Evolutionary conservation across 2,113 vertebrate species (phyloP), one percentile per base, ranked within the genome.

Genomic region (Gadus macrocephalus): DNA sequence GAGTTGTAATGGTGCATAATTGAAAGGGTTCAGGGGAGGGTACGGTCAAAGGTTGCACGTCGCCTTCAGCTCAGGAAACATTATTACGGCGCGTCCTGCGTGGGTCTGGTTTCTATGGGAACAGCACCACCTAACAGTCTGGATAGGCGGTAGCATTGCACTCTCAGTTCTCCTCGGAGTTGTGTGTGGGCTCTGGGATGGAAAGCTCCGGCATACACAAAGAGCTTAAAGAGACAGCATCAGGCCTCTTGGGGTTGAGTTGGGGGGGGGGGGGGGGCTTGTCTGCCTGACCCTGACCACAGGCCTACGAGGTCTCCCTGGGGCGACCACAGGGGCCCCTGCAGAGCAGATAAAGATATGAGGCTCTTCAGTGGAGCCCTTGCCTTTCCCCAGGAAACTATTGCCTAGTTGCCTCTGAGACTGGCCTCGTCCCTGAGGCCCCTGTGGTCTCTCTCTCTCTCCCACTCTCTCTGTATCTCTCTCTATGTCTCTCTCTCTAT

Each of bases 1-100:
- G 81, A 71, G 81, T 87, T 87, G 88, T 87, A 89, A 85, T 75
- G 79, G 72, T 89, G 79, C 78, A 90, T 86, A 86, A 87, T 83
- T 87, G 72, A 89, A 80, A 75, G 69, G 79, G 81, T 81, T 80
- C 69, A 79, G 71, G 59, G 69, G 70, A 78, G 78, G 81, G 79
- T 69, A 69, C 68, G 80, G 67, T n/a, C 68, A 3, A 35, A 11
- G 19, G 25, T 49, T 67, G 73, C 27, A 72, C 58, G 58, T 71
- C 66, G 22, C 15, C 12, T 22, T 73, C 42, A 14, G 42, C 42
- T 14, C 42, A 49, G 42, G 42, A 49, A 49, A 49, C 42, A 49
- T 12, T 67, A 25, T 22, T 7, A 62, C 53, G 72, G 73, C 38
- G 60, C 17, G 16, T 0, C 59, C 42, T 62, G 58, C 20, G 12